Percentiles rank a stretch among this genome's conserved stretches.
Conservation (phyloP, 2,113 vertebrate species). For the Plecotus auritus region DNA sequence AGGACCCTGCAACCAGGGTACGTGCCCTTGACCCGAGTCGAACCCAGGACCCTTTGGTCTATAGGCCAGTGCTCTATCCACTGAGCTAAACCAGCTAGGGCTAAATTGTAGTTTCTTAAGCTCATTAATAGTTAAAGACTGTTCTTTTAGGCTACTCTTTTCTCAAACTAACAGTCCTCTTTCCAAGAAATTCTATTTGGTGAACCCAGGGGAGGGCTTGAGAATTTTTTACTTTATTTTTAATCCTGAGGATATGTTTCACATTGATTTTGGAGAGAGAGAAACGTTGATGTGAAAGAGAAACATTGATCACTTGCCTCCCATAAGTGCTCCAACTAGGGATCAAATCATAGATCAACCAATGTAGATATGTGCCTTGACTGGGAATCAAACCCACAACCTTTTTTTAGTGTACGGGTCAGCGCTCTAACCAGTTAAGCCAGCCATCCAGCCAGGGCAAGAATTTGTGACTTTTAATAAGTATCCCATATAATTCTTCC, state of each 20-base stretch:
- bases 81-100: no score
- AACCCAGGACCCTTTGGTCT: no score
- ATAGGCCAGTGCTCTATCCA: no score
- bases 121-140: not conserved
- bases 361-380: no score
- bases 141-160: not conserved
- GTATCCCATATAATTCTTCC: not conserved
- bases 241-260: not conserved
- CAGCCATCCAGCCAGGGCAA: not conserved
- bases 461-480: not conserved
- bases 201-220: not conserved
- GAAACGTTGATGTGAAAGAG: not conserved
- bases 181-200: not conserved
- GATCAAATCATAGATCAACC: not conserved
- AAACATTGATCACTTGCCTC: not conserved
- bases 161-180: not conserved
- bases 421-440: not conserved
- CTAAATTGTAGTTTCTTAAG: not conserved
- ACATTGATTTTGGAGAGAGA: not conserved
- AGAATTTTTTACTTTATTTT: not conserved
- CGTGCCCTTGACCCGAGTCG: no score
- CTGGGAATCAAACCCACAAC: not conserved
- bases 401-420: not conserved
- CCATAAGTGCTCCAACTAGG: not conserved
- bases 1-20: no score